phyloP scores from a whole-genome alignment of 2,797 vertebrate genomes.

The Echiichthys vipera region DNA sequence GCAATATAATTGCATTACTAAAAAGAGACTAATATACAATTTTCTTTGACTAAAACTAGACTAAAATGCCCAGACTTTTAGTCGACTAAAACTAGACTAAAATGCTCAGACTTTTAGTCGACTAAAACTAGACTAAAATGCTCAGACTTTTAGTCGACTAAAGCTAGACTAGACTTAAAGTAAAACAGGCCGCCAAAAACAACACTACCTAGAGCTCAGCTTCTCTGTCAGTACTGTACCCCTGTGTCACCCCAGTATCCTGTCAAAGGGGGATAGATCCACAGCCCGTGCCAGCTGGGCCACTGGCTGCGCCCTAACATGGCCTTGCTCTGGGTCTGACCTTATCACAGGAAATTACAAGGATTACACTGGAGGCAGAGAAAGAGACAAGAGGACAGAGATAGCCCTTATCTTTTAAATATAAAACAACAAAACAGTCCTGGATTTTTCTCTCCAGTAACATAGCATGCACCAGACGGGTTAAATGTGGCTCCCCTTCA shows the following conservation, averaged over 20 bases:
- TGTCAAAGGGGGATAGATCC: conserved; percentile 23
- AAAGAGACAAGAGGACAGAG: conserved; percentile 21
- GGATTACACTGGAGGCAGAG: conserved; percentile 53
- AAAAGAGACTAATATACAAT: no score
- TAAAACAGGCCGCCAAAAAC: no score
- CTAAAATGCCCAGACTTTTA: no score
- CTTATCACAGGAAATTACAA: conserved; percentile 70
- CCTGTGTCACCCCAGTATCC: neutral
- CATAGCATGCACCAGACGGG: neutral
- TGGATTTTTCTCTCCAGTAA: neutral
- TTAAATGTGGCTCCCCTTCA: conserved; percentile 1
- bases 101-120: no score
- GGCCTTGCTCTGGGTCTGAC: conserved; percentile 50
- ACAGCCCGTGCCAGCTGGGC: conserved; percentile 39
- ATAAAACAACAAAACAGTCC: conserved; percentile 9
- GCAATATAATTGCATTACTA: no score
- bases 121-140: no score
- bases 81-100: no score
- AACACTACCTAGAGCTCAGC: no score
- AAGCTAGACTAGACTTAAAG: no score
- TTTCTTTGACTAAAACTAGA: no score
- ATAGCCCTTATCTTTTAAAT: conserved; percentile 22
- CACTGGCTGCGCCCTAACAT: conserved; percentile 43
- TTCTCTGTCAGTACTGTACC: neutral
- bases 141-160: no score